These are phyloP conservation scores for Oplegnathus fasciatus DNA, from an alignment of 2,113 vertebrate genomes.

Conservation along the genomic window DNA sequence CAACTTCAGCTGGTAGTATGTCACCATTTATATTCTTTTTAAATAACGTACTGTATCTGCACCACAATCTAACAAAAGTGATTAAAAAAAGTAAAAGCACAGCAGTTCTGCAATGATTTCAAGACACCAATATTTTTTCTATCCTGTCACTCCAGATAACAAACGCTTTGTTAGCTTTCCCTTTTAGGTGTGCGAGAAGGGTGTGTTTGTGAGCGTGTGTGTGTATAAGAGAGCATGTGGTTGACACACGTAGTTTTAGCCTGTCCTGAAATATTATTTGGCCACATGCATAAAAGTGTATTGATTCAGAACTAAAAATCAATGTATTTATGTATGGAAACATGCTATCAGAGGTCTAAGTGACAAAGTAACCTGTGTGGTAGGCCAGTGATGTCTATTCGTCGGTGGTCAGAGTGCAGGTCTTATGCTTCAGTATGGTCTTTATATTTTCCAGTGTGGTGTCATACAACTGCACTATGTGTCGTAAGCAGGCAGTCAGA, in stretches of 20 bases:
- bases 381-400: no score
- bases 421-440: no score
- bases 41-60: background rate
- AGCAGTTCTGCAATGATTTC: background rate
- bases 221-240: background rate
- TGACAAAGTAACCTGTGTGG: background rate
- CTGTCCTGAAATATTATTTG: background rate
- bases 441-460: no score
- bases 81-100: background rate
- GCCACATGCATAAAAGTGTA: background rate
- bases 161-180: background rate
- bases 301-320: background rate
- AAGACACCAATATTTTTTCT: background rate
- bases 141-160: background rate
- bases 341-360: background rate
- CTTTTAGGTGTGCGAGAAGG: background rate
- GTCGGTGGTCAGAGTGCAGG: no score
- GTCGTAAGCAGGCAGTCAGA: no score
- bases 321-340: background rate
- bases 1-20: background rate
- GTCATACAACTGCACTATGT: no score
- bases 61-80: background rate
- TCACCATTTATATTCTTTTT: background rate
- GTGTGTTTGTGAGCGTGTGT: conserved; percentile 10
- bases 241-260: conserved; percentile 3